Conservation (phyloP, 2,797 vertebrate species). For the Xyrichtys novacula region DNA sequence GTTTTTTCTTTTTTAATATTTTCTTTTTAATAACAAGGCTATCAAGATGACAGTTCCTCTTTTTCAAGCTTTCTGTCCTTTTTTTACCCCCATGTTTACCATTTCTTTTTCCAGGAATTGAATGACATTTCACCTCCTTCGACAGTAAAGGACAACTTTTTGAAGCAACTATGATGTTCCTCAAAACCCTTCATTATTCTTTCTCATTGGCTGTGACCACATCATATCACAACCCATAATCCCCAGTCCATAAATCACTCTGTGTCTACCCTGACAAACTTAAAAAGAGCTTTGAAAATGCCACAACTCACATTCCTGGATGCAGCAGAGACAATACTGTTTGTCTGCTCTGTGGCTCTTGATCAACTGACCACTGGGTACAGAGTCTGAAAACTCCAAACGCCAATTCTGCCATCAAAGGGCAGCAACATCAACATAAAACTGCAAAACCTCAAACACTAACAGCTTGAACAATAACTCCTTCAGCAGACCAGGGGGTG, state of each 20-base stretch:
- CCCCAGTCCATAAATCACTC: slow-evolving; percentile 66
- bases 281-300: slow-evolving; percentile 60
- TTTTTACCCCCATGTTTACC: slow-evolving; percentile 25
- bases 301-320: slow-evolving; percentile 66
- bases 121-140: slow-evolving; percentile 28
- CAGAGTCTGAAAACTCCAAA: slow-evolving; percentile 55
- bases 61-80: slow-evolving; percentile 13
- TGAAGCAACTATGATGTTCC: slow-evolving; percentile 45
- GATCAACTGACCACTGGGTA: slow-evolving; percentile 68
- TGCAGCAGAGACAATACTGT: slow-evolving; percentile 71
- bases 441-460: slow-evolving; percentile 55
- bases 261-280: slow-evolving; percentile 38
- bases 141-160: slow-evolving; percentile 27
- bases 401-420: slow-evolving; percentile 68
- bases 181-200: slow-evolving; percentile 35
- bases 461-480: slow-evolving; percentile 55
- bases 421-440: slow-evolving; percentile 62
- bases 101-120: slow-evolving; percentile 30
- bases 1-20: slow-evolving; percentile 42
- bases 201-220: slow-evolving; percentile 51
- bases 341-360: slow-evolving; percentile 72
- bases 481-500: slow-evolving; percentile 43
- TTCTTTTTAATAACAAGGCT: slow-evolving; percentile 35
- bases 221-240: slow-evolving; percentile 54
- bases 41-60: slow-evolving; percentile 37